These are phyloP conservation scores for Carassius carassius DNA, from an alignment of 2,113 vertebrate genomes.

Conservation along the genomic window DNA sequence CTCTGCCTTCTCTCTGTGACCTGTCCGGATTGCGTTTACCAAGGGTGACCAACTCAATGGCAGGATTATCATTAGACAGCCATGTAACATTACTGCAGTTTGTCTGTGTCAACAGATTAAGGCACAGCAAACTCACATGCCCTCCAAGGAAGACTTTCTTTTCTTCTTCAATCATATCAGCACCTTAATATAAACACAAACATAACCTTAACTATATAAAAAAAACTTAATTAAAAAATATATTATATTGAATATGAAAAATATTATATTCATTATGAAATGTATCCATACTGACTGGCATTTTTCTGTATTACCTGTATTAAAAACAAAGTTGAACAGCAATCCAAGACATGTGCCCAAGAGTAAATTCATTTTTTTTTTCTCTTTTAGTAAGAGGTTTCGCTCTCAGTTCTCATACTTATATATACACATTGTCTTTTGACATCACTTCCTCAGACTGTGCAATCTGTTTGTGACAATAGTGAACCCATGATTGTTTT, in stretches of 20 bases:
- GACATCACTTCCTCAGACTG: conserved; percentile 5
- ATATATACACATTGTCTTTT: background rate
- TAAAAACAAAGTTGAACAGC: background rate
- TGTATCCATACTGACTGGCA: too few species aligned
- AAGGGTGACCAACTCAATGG: background rate
- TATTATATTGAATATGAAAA: too few species aligned
- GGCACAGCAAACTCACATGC: background rate
- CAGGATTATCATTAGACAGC: background rate
- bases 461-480: background rate
- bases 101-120: background rate
- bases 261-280: too few species aligned
- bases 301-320: background rate
- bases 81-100: background rate
- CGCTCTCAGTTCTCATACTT: background rate
- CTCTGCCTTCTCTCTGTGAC: background rate
- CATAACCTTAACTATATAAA: background rate
- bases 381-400: background rate
- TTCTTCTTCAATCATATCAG: background rate
- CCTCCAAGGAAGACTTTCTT: background rate
- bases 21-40: background rate
- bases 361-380: background rate
- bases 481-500: background rate
- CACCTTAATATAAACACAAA: too few species aligned
- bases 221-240: too few species aligned
- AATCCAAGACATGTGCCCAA: background rate